Percentiles rank a stretch among this genome's conserved stretches.
Conservation (phyloP, 1,140 invertebrate genomes). For the Euwallacea similis region DNA sequence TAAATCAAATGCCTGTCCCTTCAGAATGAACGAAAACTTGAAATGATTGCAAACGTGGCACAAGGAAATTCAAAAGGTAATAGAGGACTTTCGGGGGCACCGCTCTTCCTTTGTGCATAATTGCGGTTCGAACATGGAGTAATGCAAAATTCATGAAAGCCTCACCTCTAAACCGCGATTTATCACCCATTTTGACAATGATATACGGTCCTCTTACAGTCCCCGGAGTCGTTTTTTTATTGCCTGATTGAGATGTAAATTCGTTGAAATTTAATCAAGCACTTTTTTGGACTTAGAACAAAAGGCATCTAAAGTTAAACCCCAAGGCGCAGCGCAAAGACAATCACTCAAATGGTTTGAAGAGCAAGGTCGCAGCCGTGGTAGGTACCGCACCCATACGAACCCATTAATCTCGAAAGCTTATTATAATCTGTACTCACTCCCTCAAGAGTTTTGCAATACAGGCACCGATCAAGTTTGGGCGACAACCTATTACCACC, state of each 20-base stretch:
- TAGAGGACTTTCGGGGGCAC: conserved; percentile 17
- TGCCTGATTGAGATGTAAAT: neutral
- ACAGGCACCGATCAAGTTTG: neutral
- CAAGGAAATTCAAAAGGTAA: conserved; percentile 31
- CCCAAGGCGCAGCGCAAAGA: neutral
- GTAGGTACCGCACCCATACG: conserved; percentile 12
- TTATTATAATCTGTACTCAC: conserved; percentile 13
- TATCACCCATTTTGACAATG: conserved; percentile 36
- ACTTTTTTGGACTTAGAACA: too few relatives aligned
- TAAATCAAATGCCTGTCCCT: neutral
- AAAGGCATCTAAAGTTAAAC: neutral
- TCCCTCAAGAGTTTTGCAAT: conserved; percentile 7
- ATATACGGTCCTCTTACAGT: conserved; percentile 20
- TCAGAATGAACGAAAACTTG: neutral
- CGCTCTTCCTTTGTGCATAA: conserved; percentile 35
- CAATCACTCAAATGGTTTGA: conserved; percentile 16
- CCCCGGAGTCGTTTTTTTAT: neutral
- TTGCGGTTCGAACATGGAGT: conserved; percentile 36
- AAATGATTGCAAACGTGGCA: conserved; percentile 17
- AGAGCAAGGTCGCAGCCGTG: conserved; percentile 6
- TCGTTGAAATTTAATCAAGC: too few relatives aligned
- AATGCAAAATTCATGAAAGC: conserved; percentile 41
- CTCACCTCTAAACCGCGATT: conserved; percentile 40
- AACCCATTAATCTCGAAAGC: conserved; percentile 4
- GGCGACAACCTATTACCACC: conserved; percentile 7